Evolutionary conservation across 2,797 vertebrate species (phyloP).

Genomic region (Carapus acus): DNA sequence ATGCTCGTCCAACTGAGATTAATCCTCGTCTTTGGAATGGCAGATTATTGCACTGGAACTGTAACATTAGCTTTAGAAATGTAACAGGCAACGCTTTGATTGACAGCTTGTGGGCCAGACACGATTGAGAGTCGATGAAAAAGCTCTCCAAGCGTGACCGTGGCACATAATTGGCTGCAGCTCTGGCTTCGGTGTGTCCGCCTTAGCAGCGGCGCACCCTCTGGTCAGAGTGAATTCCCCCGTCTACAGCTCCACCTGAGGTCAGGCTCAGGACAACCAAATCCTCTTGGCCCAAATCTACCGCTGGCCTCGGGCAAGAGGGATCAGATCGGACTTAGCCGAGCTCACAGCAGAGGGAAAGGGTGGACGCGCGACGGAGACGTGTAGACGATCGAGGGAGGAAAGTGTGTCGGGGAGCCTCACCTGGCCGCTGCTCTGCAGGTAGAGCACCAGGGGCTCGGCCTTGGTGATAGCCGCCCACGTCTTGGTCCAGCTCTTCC

Average conservation of each 20-base stretch:
- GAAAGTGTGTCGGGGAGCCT: conserved; percentile 10
- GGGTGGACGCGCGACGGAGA: too few relatives aligned
- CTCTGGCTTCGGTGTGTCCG: not conserved
- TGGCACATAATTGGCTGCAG: too few relatives aligned
- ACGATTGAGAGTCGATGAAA: conserved; percentile 4
- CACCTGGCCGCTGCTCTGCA: conserved; percentile 81
- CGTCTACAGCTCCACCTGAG: conserved; percentile 23
- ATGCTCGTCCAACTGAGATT: conserved; percentile 51
- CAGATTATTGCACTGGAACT: conserved; percentile 54
- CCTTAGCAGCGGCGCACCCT: conserved; percentile 4
- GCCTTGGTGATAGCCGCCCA: conserved; percentile 78
- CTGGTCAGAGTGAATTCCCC: conserved; percentile 6
- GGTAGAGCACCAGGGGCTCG: conserved; percentile 79
- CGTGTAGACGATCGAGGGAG: too few relatives aligned
- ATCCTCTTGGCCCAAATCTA: conserved; percentile 62
- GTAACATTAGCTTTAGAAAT: conserved; percentile 59
- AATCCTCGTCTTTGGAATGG: conserved; percentile 65
- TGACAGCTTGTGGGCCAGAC: not conserved
- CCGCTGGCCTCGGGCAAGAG: conserved; percentile 30
- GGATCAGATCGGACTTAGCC: conserved; percentile 32
- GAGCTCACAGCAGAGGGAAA: conserved; percentile 8
- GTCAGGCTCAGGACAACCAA: conserved; percentile 52
- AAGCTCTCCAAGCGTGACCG: conserved; percentile 34
- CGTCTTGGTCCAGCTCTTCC: conserved; percentile 80
- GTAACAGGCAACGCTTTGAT: conserved; percentile 45